Evolutionary conservation across 2,888 invertebrate species (phyloP).

Genomic region (Cacoxenus indagator): DNA sequence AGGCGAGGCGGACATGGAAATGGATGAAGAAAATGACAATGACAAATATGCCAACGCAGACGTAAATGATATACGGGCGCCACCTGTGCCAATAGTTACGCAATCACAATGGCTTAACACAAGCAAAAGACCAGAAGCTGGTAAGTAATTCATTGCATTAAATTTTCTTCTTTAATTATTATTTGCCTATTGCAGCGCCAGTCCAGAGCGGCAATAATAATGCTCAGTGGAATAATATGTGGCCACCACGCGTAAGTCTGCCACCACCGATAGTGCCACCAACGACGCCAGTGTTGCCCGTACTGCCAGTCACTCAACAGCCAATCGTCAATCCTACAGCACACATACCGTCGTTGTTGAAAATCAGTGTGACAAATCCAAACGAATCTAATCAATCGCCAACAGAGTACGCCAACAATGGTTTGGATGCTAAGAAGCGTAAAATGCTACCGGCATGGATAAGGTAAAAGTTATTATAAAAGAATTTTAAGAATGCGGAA

Average conservation of each 20-base stretch:
- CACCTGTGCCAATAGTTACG: slow-evolving; percentile 47
- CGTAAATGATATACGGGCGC: slow-evolving; percentile 32
- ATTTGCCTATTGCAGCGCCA: slow-evolving; percentile 18
- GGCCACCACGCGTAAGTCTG: slow-evolving; percentile 35
- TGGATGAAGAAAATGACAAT: slow-evolving; percentile 78
- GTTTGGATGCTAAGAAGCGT: slow-evolving; percentile 86
- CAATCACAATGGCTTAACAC: slow-evolving; percentile 45
- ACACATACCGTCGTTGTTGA: slow-evolving; percentile 63
- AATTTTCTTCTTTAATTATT: neutral
- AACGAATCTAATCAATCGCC: slow-evolving; percentile 41
- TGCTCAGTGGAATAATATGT: slow-evolving; percentile 36
- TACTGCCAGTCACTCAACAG: neutral
- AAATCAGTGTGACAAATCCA: slow-evolving; percentile 62
- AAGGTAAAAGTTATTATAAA: slow-evolving; percentile 74
- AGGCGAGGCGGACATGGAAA: slow-evolving; percentile 91
- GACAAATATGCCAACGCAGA: slow-evolving; percentile 25
- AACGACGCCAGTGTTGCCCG: slow-evolving; percentile 12
- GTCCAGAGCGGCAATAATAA: neutral
- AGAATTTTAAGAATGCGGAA: neutral
- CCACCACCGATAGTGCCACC: slow-evolving; percentile 39
- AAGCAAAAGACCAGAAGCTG: neutral
- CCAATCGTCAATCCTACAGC: slow-evolving; percentile 47
- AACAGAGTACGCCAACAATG: slow-evolving; percentile 38
- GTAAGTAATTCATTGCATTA: neutral
- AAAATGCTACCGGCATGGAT: slow-evolving; percentile 98